Conservation (phyloP, 2,113 vertebrate species). For the Alethe diademata region DNA sequence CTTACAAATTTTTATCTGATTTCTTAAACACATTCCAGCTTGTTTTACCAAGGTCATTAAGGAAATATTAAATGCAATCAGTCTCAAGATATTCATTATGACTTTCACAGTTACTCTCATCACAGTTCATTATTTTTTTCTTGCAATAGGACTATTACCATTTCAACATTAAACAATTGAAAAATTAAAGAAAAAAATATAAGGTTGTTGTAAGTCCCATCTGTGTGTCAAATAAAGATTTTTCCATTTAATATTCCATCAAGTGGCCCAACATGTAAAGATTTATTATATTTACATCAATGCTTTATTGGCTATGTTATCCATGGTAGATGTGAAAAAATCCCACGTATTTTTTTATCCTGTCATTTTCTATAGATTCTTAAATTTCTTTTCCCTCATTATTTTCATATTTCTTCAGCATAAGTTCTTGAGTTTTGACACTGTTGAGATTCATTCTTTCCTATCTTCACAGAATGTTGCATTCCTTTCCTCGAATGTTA, state of each 20-base stretch:
- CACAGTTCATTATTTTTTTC: neutral
- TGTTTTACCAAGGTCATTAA: neutral
- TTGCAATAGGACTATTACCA: neutral
- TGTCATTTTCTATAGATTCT: neutral
- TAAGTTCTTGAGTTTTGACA: neutral
- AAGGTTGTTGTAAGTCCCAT: neutral
- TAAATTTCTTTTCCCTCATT: neutral
- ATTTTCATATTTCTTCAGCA: neutral
- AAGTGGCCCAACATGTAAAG: neutral
- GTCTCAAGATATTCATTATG: neutral
- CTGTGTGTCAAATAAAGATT: neutral
- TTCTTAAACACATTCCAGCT: neutral
- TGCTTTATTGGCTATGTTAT: neutral
- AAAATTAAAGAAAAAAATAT: too few species aligned
- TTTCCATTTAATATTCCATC: neutral
- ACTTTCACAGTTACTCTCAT: neutral
- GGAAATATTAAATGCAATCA: neutral
- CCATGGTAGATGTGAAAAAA: neutral
- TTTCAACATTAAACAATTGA: neutral
- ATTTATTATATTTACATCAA: neutral
- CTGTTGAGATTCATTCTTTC: neutral
- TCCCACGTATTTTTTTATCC: rapidly evolving
- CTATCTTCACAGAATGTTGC: neutral
- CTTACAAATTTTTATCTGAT: neutral
- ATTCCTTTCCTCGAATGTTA: neutral